Percentiles rank a stretch among this genome's conserved stretches.
These are phyloP conservation scores for Genyomyrus donnyi DNA, from an alignment of 2,113 vertebrate species.

Conservation along the genomic window DNA sequence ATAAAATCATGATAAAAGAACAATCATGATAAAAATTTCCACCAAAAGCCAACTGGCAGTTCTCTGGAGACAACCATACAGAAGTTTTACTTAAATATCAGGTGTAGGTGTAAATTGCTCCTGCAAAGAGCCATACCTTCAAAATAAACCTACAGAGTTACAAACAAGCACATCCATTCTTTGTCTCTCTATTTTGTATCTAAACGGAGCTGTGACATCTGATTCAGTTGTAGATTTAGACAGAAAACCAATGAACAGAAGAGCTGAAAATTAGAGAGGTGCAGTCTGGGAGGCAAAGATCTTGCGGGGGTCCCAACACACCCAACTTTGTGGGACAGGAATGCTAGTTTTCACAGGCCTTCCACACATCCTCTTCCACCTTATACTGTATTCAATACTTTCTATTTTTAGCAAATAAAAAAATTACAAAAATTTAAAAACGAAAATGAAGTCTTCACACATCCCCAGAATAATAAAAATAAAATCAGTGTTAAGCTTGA, in stretches of 20 bases:
- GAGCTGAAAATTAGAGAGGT: slow-evolving; percentile 5
- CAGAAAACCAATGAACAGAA: not conserved
- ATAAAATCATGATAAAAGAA: slow-evolving; percentile 18
- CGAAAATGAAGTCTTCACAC: not conserved
- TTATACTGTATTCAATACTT: not conserved
- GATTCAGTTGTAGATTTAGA: not conserved
- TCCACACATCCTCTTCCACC: not conserved
- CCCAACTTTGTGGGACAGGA: not conserved
- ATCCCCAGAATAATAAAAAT: not conserved
- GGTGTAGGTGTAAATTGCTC: not conserved
- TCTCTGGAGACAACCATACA: not conserved
- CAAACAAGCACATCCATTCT: not conserved
- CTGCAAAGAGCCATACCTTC: not conserved
- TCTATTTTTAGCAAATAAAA: not conserved
- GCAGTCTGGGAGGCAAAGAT: not conserved
- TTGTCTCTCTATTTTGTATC: not conserved
- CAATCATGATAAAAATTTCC: not conserved
- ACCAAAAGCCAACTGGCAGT: not conserved
- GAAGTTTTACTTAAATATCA: not conserved
- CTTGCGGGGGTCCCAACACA: not conserved
- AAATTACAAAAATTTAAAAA: not conserved
- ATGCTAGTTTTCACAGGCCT: not conserved
- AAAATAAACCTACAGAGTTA: not conserved
- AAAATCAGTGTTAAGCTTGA: not conserved
- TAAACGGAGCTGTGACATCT: not conserved